These are phyloP conservation scores for Romanogobio albipinnatus DNA, from an alignment of 2,113 vertebrate genomes.

Conservation along the genomic window DNA sequence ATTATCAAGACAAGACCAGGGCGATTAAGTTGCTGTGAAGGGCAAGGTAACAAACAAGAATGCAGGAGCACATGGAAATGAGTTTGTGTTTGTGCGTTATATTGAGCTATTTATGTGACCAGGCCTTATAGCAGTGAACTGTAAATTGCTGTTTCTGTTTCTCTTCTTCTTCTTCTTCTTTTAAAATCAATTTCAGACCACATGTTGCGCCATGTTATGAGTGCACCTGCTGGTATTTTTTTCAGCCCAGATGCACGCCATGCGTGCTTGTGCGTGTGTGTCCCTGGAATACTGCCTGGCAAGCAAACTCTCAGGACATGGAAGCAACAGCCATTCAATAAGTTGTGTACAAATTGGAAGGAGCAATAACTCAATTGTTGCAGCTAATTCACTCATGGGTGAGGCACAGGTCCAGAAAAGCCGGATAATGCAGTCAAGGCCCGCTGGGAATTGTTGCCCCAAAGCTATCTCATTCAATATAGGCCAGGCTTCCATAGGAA, in stretches of 20 bases:
- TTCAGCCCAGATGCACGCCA: conserved; percentile 34
- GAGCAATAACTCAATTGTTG: conserved; percentile 79
- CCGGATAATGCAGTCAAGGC: conserved; percentile 76
- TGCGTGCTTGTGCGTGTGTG: conserved; percentile 31
- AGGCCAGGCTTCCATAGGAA: conserved; percentile 70
- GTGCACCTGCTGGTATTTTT: conserved; percentile 24
- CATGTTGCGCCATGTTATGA: conserved; percentile 30
- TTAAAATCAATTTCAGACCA: neutral
- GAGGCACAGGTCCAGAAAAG: conserved; percentile 76
- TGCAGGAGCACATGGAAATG: neutral
- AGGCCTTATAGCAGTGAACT: neutral
- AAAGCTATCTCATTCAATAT: conserved; percentile 77
- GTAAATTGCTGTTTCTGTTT: neutral
- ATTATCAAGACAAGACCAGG: conserved; percentile 51
- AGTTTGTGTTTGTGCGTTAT: neutral
- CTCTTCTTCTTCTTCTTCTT: conserved; percentile 13
- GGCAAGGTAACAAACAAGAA: neutral
- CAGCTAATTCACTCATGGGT: conserved; percentile 77
- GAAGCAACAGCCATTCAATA: conserved; percentile 73
- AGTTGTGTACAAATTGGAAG: conserved; percentile 77
- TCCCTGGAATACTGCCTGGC: conserved; percentile 59
- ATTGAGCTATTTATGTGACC: neutral
- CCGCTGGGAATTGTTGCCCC: conserved; percentile 76
- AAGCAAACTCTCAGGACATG: conserved; percentile 62
- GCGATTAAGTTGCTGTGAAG: conserved; percentile 34